These are phyloP conservation scores for Ammodytes dubius DNA, from an alignment of 2,113 vertebrate genomes.

Conservation along the genomic window DNA sequence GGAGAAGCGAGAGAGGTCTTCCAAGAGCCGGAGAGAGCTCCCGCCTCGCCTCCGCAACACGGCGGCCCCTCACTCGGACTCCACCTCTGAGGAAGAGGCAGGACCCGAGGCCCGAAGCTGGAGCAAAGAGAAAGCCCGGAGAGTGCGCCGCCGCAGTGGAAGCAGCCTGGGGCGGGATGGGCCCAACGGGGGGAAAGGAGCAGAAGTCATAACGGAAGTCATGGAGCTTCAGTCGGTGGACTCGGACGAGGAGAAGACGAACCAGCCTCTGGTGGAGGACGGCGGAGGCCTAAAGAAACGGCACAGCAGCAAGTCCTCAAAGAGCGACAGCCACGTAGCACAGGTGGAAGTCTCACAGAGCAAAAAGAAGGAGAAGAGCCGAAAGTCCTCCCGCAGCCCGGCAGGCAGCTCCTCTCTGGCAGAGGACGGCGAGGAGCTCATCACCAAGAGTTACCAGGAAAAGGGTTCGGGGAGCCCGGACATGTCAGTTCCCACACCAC, in stretches of 20 bases:
- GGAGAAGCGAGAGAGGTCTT: slow-evolving; percentile 69
- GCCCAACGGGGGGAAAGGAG: slow-evolving; percentile 30
- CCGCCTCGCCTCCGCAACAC: slow-evolving; percentile 72
- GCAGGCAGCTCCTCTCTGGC: slow-evolving; percentile 63
- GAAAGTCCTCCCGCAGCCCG: slow-evolving; percentile 28
- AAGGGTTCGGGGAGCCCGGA: slow-evolving; percentile 77
- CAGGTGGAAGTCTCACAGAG: slow-evolving; percentile 35
- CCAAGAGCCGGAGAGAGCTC: slow-evolving; percentile 72
- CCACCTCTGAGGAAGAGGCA: slow-evolving; percentile 86
- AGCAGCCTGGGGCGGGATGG: slow-evolving; percentile 69
- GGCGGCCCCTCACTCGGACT: slow-evolving; percentile 73
- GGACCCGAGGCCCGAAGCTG: slow-evolving; percentile 88
- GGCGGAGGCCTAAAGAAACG: slow-evolving; percentile 70
- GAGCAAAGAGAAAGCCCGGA: slow-evolving; percentile 88
- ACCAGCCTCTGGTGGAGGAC: slow-evolving; percentile 54
- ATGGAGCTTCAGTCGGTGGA: slow-evolving; percentile 84
- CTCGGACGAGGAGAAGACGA: slow-evolving; percentile 72
- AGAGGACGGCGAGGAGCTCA: slow-evolving; percentile 73
- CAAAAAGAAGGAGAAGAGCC: slow-evolving; percentile 44
- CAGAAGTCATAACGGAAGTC: slow-evolving; percentile 46
- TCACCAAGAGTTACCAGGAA: slow-evolving; percentile 82
- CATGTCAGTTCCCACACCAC: slow-evolving; percentile 68
- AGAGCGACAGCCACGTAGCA: slow-evolving; percentile 50
- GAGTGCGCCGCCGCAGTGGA: slow-evolving; percentile 80
- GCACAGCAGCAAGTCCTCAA: slow-evolving; percentile 37